Percentiles rank a stretch among this genome's conserved stretches.
phyloP scores from a whole-genome alignment of 2,113 vertebrate species.

The Dascyllus trimaculatus region DNA sequence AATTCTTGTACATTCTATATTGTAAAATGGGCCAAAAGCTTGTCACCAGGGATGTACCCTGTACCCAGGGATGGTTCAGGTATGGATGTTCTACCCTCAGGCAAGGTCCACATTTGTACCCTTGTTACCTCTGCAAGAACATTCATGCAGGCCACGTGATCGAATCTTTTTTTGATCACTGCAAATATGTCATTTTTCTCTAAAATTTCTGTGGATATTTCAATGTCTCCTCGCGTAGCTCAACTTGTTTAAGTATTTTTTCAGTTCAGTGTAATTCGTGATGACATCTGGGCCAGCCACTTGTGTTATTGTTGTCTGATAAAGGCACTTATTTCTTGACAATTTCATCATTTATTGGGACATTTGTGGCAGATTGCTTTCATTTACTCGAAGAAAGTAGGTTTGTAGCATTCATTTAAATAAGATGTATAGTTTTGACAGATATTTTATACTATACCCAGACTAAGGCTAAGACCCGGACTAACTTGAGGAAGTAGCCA shows the following conservation, averaged over 20 bases:
- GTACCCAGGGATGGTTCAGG: conserved; percentile 1
- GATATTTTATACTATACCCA: too few relatives aligned
- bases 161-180: background rate
- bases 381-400: too few relatives aligned
- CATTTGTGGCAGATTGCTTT: too few relatives aligned
- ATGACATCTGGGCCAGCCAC: background rate
- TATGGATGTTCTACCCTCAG: background rate
- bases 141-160: background rate
- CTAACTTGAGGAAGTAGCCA: too few relatives aligned
- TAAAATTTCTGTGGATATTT: too few relatives aligned
- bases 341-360: too few relatives aligned
- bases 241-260: background rate
- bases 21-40: conserved; percentile 1
- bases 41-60: conserved; percentile 10
- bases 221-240: background rate
- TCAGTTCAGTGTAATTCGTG: background rate
- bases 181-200: background rate
- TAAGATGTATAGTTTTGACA: too few relatives aligned
- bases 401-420: too few relatives aligned
- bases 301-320: background rate
- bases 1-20: background rate
- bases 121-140: background rate
- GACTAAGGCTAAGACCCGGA: too few relatives aligned
- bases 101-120: background rate
- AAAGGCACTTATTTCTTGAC: too few relatives aligned